Evolutionary conservation across 2,888 invertebrate genomes (phyloP), one percentile per base, ranked within the genome.

Genomic region (Agapetus fuscipes): DNA sequence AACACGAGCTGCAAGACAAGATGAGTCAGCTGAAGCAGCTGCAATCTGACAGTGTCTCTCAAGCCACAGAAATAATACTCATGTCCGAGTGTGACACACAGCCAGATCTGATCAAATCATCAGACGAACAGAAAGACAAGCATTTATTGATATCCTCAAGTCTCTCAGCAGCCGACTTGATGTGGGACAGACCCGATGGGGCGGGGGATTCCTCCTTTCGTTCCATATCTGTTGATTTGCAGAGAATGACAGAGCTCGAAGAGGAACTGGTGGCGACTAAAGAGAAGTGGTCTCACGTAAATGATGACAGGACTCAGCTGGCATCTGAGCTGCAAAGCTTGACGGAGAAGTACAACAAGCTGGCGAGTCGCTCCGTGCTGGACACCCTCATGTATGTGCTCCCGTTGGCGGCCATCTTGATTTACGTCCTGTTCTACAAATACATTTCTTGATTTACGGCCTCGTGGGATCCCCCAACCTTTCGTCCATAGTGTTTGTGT

Each of bases 251-350:
- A 53, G 73, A 75, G 53, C 63, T 83, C 15, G 80, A 82, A 56
- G 82, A 83, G 57, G 83, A 86, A 59, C 62, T 86, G 51, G 77
- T 80, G 39, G 66, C 76, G 33, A 71, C 85, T 46, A 84, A 83
- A 56, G 80, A 83, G 58, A 72, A 78, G 50, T 85, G 79, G 67
- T 78, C 78, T 42, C 71, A 72, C 50, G 76, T 73, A 41, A 65
- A 70, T 51, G 74, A 71, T 16, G 81, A 82, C 52, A 75, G 76
- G 51, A 65, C 74, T 39, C 66, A 71, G 37, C 62, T 83, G 28
- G 66, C 72, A 29, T 66, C 72, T 46, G 76, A 80, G 56, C 67
- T 84, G 51, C 62, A 71, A 29, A 58, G 58, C 42, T 59, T 82
- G 53, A 74, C 73, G 52, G 63, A 66, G 52, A 77, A 80, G 54